Base-by-base conservation (phyloP, 2,797 vertebrate species). In the Alosa sapidissima region DNA sequence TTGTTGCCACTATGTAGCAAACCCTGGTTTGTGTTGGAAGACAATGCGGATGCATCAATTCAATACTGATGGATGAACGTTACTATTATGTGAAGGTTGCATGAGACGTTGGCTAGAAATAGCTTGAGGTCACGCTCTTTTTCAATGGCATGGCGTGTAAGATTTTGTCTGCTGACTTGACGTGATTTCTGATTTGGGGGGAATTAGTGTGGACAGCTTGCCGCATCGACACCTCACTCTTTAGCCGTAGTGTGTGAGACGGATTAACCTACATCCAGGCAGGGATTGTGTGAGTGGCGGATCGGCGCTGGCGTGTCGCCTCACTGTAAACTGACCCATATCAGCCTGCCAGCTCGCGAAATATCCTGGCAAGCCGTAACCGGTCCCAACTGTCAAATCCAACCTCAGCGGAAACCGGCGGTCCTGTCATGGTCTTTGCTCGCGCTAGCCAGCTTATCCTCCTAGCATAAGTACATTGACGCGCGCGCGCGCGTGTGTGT, bases 291-390 rank as follows among this genome's bases (percentile, higher is more conserved):
- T 55, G 52, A 72, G 65, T 72, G 65, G 36, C 65, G 24, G 65
- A 33, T 33, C 65, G 1, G 65, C 5, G 68, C 33, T 75, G 68
- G 68, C 33, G 5, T 19, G 33, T 14, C 11, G 33, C 33, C 68
- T 14, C 68, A 41, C 68, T 75, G 21, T 52, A 55, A 82, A 82
- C 52, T 82, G 81, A 51, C 47, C 52, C 81, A 51, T 24, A 55
- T 82, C 47, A 52, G 48, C n/a, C 48, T 51, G n/a, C 52, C 28
- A 52, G 47, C n/a, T 33, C 52, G 52, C 48, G 33, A 75, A 41
- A 75, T 75, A 75, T 41, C 68, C 68, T 75, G 68, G 68, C 68
- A 75, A 75, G 68, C 36, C 13, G 41, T 14, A 14, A 52, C 11
- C 11, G 13, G 9, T 11, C 14, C 14, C 68, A 45, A 33, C 52